Evolutionary conservation across 2,113 vertebrate species (phyloP).

Genomic region (Gymnocephalus cernua): DNA sequence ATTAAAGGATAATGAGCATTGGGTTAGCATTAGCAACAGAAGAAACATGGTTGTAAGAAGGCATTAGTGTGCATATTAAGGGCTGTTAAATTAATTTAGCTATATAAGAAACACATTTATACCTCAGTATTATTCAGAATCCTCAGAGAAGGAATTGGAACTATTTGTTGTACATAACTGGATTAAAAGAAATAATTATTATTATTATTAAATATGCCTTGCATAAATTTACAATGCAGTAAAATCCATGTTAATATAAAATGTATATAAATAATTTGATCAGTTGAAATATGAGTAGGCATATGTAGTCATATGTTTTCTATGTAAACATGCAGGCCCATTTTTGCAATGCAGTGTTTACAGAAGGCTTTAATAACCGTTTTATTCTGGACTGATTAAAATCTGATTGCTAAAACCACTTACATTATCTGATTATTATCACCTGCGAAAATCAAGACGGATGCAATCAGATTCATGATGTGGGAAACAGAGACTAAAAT

Average conservation of each 20-base stretch:
- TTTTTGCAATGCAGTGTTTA: neutral
- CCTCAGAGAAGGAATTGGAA: slow-evolving; percentile 17
- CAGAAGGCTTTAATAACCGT: neutral
- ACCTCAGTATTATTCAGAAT: slow-evolving; percentile 36
- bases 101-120: slow-evolving; percentile 36
- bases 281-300: neutral
- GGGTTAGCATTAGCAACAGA: slow-evolving; percentile 32
- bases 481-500: no score
- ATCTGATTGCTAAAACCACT: no score
- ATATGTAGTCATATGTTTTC: neutral
- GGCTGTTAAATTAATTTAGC: slow-evolving; percentile 36
- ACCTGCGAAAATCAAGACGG: no score
- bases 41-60: slow-evolving; percentile 29
- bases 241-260: slow-evolving; percentile 8
- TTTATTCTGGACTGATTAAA: no score
- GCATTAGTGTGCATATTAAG: slow-evolving; percentile 40
- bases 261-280: neutral
- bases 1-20: slow-evolving; percentile 52
- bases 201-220: no score
- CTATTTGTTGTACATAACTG: slow-evolving; percentile 1
- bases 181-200: slow-evolving; percentile 2
- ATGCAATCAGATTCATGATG: no score
- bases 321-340: no score
- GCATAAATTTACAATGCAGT: slow-evolving; percentile 8
- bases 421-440: no score